Evolutionary conservation across 2,888 invertebrate species (phyloP), one percentile per base, ranked within the genome.

Genomic region (Parascotia fuliginaria): DNA sequence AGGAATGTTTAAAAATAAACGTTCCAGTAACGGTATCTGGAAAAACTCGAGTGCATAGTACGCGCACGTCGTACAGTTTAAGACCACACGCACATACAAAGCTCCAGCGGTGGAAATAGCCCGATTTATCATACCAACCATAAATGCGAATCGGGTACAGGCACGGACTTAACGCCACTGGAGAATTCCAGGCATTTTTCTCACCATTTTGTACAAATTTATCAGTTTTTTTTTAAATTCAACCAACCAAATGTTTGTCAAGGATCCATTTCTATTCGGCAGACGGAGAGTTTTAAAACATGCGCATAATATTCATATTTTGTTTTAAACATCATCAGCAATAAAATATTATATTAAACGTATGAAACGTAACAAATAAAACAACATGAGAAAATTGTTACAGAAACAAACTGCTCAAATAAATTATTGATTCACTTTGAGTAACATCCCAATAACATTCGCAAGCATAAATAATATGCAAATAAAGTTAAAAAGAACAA

Each of bases 91-190:
- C 48, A 57, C 60, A 48, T 59, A 34, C 63, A 68, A 64, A 65
- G 58, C 61, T 70, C 60, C 66, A 62, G 72, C 51, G 64, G 65
- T 81, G 71, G 78, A 89, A 89, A 87, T 87, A 89, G 81, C 76
- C 24, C 74, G 55, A 73, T 81, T 83, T 87, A 89, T 89, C 87
- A 85, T 85, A 84, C 84, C 79, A 85, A 79, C 86, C 87, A 85
- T 84, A 83, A 82, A 78, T 79, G 83, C 72, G 69, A 69, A 77
- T 70, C 57, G 64, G 22, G 27, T 7, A 66, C 90, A 87, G 90
- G 78, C 77, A 60, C 86, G 90, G 60, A 88, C 65, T 86, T 60
- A 54, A 63, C 39, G 9, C 1, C 14, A 53, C 85, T 85, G 85
- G 85, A 85, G 74, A 83, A 77, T 76, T 83, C 78, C 81, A 78